Evolutionary conservation across 2,888 invertebrate genomes (phyloP), one percentile per base, ranked within the genome.

Genomic region (Meta bourneti): DNA sequence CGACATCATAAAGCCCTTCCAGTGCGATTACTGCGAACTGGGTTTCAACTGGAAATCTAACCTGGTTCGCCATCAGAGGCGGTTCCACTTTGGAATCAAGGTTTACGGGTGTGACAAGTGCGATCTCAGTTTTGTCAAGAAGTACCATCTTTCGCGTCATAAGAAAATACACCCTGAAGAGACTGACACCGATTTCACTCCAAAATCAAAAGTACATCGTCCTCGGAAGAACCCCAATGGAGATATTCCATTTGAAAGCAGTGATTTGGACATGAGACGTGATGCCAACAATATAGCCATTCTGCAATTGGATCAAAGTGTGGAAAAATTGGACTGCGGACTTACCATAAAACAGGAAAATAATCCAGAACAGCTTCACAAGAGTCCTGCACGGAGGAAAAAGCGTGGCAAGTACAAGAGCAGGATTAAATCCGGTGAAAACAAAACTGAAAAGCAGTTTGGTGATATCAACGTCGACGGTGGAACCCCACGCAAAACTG

Each of bases 31-130:
- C 13, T 84, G 84, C 34, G 75, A 84, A 6, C 84, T 75, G 7
- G 84, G 84, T 0, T 84, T 84, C 34, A 84, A 84, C n/a, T 84
- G 84, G 84, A 84, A 84, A n/a, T 84, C 84, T 16, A 84, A 84
- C 34, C 84, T 84, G 0, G 61, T 61, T 0, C 74, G 84, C 7
- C 84, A 84, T 19, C 74, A 74, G 49, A 84, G n/a, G 16, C 54
- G 34, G 1, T n/a, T 75, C 19, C 84, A 84, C 61, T 0, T 19
- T 0, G 82, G 51, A 6, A 11, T 7, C n/a, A 74, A 74, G 49
- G 16, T 16, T 0, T 34, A 52, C 16, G 8, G 6, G 8, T 84
- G 84, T 6, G 84, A 75, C 34, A 34, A 1, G 20, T 84, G 84
- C 9, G 84, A 74, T 6, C 13, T 13, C 6, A 19, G 84, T 2